phyloP scores from a whole-genome alignment of 1,140 invertebrate species.

The Eriocheir sinensis region DNA sequence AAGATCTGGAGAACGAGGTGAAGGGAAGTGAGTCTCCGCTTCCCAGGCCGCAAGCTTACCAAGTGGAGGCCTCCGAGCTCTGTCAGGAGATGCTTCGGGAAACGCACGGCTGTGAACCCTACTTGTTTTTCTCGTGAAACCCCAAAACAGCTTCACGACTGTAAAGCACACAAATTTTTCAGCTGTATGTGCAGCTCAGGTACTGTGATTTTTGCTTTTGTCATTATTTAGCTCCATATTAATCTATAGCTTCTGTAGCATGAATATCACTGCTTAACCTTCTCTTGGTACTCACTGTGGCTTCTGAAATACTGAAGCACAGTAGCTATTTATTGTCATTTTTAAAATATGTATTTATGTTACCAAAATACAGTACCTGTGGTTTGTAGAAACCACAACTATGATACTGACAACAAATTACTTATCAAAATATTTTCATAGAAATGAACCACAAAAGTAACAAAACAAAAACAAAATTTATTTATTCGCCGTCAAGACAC shows the following conservation, averaged over 20 bases:
- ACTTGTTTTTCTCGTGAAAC: slow-evolving; percentile 52
- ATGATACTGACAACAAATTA: no score
- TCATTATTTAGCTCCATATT: neutral
- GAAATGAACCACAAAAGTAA: no score
- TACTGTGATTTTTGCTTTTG: slow-evolving; percentile 42
- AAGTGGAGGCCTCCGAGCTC: neutral
- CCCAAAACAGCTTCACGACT: neutral
- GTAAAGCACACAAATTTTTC: slow-evolving; percentile 17
- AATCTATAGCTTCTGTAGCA: neutral
- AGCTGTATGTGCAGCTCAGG: slow-evolving; percentile 48
- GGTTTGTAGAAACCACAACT: no score
- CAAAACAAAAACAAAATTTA: no score
- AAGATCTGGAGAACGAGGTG: slow-evolving; percentile 29
- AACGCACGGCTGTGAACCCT: slow-evolving; percentile 69
- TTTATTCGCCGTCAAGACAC: no score
- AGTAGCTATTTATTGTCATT: no score
- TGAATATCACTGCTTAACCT: no score
- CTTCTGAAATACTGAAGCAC: no score
- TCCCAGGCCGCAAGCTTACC: neutral
- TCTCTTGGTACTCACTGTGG: no score
- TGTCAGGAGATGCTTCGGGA: slow-evolving; percentile 64
- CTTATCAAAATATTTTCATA: no score
- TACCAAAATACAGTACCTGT: no score
- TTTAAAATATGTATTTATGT: no score
- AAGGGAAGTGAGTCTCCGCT: neutral